phyloP scores from a whole-genome alignment of 2,888 invertebrate genomes.

The Nycteola revayana region DNA sequence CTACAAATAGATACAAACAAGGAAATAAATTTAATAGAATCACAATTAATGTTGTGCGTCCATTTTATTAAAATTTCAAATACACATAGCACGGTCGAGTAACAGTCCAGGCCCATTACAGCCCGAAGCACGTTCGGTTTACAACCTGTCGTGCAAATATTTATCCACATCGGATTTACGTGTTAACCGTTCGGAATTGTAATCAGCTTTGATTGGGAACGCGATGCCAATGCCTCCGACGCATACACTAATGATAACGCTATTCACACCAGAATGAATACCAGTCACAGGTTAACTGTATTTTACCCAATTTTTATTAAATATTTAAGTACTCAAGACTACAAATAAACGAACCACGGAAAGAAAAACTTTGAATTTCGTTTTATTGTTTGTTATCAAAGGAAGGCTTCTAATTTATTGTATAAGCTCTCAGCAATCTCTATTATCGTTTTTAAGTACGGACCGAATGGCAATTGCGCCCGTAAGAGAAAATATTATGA shows the following conservation, averaged over 20 bases:
- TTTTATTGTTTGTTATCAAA: not conserved
- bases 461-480: slow-evolving; percentile 13
- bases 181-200: slow-evolving; percentile 71
- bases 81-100: slow-evolving; percentile 54
- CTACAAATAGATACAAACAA: slow-evolving; percentile 5
- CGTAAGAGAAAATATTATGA: slow-evolving; percentile 7
- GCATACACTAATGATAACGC: slow-evolving; percentile 27
- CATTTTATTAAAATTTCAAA: slow-evolving; percentile 45
- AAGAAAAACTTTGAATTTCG: not conserved
- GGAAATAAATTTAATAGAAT: slow-evolving; percentile 24
- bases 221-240: slow-evolving; percentile 27
- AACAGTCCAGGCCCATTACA: slow-evolving; percentile 65
- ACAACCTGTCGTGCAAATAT: slow-evolving; percentile 79
- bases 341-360: not conserved
- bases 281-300: slow-evolving; percentile 4
- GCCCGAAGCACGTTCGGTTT: slow-evolving; percentile 66
- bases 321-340: too few species aligned
- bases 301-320: not conserved
- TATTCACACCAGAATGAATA: slow-evolving; percentile 17
- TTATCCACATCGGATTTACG: slow-evolving; percentile 77
- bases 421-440: too few species aligned
- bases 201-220: slow-evolving; percentile 71
- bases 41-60: slow-evolving; percentile 23
- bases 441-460: slow-evolving; percentile 1
- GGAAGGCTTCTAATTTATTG: too few species aligned